Percentiles rank a stretch among this genome's conserved stretches.
phyloP scores from a whole-genome alignment of 2,797 vertebrate species.

The Benthosema pterotum region DNA sequence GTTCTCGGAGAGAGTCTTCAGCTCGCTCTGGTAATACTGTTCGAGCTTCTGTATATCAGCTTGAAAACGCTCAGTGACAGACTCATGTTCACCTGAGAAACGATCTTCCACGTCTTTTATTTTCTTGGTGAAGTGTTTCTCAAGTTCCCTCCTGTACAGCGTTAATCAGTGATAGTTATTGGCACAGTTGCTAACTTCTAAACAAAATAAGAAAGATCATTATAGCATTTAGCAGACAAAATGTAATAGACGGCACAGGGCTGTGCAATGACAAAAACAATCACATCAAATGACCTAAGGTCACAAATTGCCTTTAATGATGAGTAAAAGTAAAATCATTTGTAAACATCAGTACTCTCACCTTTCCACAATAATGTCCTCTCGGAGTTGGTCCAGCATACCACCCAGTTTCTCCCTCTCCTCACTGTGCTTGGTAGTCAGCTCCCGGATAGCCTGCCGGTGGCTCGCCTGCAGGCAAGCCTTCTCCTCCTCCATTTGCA shows the following conservation, averaged over 20 bases:
- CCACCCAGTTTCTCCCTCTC: slow-evolving; percentile 72
- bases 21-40: slow-evolving; percentile 74
- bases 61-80: slow-evolving; percentile 77
- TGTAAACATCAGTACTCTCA: slow-evolving; percentile 66
- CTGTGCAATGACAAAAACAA: too few relatives aligned
- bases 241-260: too few relatives aligned
- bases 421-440: slow-evolving; percentile 69
- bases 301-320: not conserved
- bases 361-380: slow-evolving; percentile 86
- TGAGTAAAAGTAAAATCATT: not conserved
- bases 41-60: slow-evolving; percentile 77
- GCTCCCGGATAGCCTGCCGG: slow-evolving; percentile 64
- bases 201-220: too few relatives aligned
- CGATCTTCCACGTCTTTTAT: slow-evolving; percentile 82
- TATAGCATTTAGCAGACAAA: too few relatives aligned
- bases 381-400: slow-evolving; percentile 78
- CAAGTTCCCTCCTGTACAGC: slow-evolving; percentile 86
- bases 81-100: slow-evolving; percentile 84
- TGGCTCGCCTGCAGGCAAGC: slow-evolving; percentile 64
- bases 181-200: slow-evolving; percentile 20
- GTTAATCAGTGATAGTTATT: slow-evolving; percentile 62
- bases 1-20: slow-evolving; percentile 72
- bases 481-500: slow-evolving; percentile 60
- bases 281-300: not conserved
- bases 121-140: slow-evolving; percentile 86